phyloP scores from a whole-genome alignment of 53 echinoderm and acorn worm species.

The Echinarachnius parma region DNA sequence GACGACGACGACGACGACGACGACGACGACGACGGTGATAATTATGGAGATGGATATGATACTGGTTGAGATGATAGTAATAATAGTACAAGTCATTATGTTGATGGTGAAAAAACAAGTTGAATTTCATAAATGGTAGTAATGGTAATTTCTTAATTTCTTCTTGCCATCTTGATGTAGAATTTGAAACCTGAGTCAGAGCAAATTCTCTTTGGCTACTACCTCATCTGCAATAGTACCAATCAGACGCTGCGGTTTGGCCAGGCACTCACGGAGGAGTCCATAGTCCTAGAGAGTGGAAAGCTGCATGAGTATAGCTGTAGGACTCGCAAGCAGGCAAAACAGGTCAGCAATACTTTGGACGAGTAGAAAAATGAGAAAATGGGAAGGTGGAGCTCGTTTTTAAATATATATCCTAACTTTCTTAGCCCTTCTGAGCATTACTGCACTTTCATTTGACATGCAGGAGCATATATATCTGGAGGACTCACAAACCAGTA shows the following conservation, averaged over 20 bases:
- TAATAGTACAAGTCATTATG: too few species aligned
- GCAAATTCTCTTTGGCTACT: constrained; percentile 55
- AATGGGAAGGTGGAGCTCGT: too few species aligned
- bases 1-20: constrained; percentile 10
- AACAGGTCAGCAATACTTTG: constrained; percentile 52
- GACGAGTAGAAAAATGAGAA: too few species aligned
- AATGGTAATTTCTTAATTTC: not conserved
- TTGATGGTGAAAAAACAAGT: too few species aligned
- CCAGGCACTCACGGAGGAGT: constrained; percentile 88
- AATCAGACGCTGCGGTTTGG: constrained; percentile 74
- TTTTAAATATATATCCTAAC: too few species aligned
- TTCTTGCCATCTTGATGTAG: constrained; percentile 25
- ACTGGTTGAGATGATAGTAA: constrained; percentile 4
- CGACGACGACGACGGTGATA: constrained; percentile 13
- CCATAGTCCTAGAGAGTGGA: constrained; percentile 61
- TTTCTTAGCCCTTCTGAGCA: too few species aligned
- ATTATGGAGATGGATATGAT: constrained; percentile 10
- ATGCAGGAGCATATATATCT: too few species aligned
- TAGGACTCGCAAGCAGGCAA: constrained; percentile 75
- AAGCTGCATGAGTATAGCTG: constrained; percentile 85
- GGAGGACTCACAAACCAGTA: too few species aligned
- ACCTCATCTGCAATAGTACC: constrained; percentile 83
- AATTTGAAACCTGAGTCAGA: constrained; percentile 50
- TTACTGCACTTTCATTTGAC: too few species aligned
- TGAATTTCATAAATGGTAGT: too few species aligned